A percentile compares a stretch with the other conserved stretches of the same genome.
Conservation (phyloP, 2,888 invertebrate genomes). For the Euphydryas editha region DNA sequence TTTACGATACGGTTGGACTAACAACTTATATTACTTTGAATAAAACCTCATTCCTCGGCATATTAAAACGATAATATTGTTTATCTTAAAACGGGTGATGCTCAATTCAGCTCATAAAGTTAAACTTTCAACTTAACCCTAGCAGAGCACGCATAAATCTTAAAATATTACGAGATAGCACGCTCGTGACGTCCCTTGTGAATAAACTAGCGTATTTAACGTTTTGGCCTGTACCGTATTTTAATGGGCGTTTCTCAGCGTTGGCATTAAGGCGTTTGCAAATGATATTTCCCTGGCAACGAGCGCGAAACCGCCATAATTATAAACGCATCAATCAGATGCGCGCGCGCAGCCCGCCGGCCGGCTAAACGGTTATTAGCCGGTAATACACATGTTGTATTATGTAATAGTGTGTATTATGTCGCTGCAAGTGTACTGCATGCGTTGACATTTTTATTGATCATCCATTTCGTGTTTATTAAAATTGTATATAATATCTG, state of each 20-base stretch:
- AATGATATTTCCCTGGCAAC: constrained; percentile 71
- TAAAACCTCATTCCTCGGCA: not conserved
- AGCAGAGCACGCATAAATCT: constrained; percentile 15
- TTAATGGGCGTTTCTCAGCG: constrained; percentile 46
- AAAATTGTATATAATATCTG: not conserved
- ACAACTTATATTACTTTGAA: not conserved
- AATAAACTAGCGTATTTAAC: constrained; percentile 33
- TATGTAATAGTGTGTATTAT: constrained; percentile 34
- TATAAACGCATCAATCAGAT: constrained; percentile 80
- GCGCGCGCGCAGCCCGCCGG: constrained; percentile 62
- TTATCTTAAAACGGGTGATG: constrained; percentile 1
- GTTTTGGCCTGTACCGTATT: constrained; percentile 38
- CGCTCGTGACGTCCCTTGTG: constrained; percentile 36
- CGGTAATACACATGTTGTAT: constrained; percentile 53
- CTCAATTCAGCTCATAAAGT: constrained; percentile 1
- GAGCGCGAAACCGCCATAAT: constrained; percentile 72
- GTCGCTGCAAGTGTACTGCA: constrained; percentile 16
- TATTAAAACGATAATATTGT: constrained; percentile 3
- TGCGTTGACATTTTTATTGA: constrained; percentile 28
- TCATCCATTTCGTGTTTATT: constrained; percentile 9
- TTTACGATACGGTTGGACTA: not conserved
- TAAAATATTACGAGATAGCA: constrained; percentile 29
- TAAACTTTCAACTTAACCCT: constrained; percentile 15
- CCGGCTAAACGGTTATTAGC: constrained; percentile 72
- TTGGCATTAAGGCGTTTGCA: constrained; percentile 55